Evolutionary conservation across 2,888 invertebrate genomes (phyloP), one percentile per base, ranked within the genome.

Genomic region (Mycalesis mineus): DNA sequence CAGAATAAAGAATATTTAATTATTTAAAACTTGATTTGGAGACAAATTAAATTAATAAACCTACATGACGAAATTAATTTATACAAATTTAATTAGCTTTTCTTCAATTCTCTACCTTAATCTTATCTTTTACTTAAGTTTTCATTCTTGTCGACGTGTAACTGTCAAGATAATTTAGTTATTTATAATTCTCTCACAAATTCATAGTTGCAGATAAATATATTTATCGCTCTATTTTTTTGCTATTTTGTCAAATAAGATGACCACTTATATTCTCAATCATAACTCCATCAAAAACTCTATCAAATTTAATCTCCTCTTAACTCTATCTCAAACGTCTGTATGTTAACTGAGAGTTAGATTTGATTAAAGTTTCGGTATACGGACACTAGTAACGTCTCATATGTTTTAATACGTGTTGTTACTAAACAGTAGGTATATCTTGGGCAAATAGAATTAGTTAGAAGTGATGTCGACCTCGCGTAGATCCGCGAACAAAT

Each of bases 401-500:
- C 15, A 17, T 36, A 22, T 54, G 39, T 39, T 42, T 15, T 13
- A 41, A 11, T 17, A 31, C 13, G 41, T 9, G 31, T 11, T 41
- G 8, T 37, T 4, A 37, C 42, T 42, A 39, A 39, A 50, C 55
- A 50, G 55, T n/a, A n/a, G n/a, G n/a, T 31, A 55, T 61, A 22
- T 57, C 36, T 48, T 45, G 55, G 31, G 31, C 50, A 54, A 56
- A 58, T 40, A 57, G 49, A 45, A 17, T 39, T 39, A 36, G 41
- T 48, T 33, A 33, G 54, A 57, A 44, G 52, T 57, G 55, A 52
- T 29, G 66, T 60, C 72, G 75, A 73, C 79, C 79, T 79, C 75
- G 77, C 40, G 48, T 58, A 70, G 70, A 74, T 78, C 77, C 77
- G 75, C 72, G 66, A 75, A 9, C 47, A 57, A 51, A 56, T 65